phyloP scores from a whole-genome alignment of 1,140 invertebrate species.

The Micrasema minimum region DNA sequence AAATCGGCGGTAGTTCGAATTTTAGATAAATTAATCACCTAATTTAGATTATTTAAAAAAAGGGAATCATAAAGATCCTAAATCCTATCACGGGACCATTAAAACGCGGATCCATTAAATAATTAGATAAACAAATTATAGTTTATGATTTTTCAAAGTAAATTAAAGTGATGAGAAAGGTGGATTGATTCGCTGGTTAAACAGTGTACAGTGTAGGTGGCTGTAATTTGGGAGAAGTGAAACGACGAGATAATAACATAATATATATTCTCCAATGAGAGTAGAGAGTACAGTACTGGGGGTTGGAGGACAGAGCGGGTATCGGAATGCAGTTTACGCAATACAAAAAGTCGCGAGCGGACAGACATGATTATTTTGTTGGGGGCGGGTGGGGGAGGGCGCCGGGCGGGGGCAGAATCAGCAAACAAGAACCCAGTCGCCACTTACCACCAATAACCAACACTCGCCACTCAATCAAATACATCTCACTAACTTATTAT shows the following conservation, averaged over 20 bases:
- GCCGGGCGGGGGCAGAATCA: neutral
- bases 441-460: neutral
- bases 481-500: neutral
- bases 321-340: conserved; percentile 45
- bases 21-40: too few species aligned
- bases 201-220: neutral
- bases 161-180: neutral
- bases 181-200: neutral
- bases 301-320: neutral
- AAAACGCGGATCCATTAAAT: too few species aligned
- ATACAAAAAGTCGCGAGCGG: conserved; percentile 43
- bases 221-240: neutral
- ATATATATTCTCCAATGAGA: too few species aligned
- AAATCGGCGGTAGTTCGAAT: too few species aligned
- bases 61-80: too few species aligned
- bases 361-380: neutral
- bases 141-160: neutral
- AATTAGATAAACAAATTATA: neutral
- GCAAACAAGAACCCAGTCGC: neutral
- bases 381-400: too few species aligned
- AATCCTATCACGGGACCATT: too few species aligned
- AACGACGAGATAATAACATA: too few species aligned
- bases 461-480: neutral
- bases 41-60: too few species aligned
- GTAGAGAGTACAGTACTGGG: neutral